These are phyloP conservation scores for Ramphastos sulfuratus DNA, from an alignment of 2,113 vertebrate genomes.

Conservation along the genomic window DNA sequence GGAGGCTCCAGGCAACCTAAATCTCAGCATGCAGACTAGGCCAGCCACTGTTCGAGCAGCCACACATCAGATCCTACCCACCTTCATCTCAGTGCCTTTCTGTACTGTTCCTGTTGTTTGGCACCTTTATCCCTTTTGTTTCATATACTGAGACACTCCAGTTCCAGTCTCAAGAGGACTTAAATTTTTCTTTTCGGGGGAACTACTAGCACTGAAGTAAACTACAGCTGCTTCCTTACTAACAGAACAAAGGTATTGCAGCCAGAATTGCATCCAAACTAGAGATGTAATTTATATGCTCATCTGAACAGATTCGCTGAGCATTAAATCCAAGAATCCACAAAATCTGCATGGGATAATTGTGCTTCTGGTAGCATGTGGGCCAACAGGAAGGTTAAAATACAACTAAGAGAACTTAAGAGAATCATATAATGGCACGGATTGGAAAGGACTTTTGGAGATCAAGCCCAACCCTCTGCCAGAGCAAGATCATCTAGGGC, in stretches of 20 bases:
- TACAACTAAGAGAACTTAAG: background rate
- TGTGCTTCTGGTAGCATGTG: accelerated
- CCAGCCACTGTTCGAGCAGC: accelerated
- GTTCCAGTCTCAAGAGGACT: background rate
- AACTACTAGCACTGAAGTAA: background rate
- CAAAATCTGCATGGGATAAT: background rate
- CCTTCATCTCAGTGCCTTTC: background rate
- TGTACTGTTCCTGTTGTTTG: background rate
- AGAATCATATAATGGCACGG: background rate
- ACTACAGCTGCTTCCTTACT: background rate
- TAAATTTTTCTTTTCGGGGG: accelerated
- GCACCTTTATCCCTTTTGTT: background rate
- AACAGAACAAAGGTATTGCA: background rate
- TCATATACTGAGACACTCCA: background rate
- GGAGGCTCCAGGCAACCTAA: background rate
- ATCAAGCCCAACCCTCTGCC: too few species aligned
- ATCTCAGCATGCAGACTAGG: background rate
- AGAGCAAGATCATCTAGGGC: too few species aligned
- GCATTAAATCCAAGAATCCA: background rate
- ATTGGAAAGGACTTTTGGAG: too few species aligned
- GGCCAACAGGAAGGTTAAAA: background rate
- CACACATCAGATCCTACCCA: background rate
- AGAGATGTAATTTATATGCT: background rate
- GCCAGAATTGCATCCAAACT: background rate
- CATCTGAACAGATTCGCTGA: background rate